Evolutionary conservation across 2,888 invertebrate genomes (phyloP).

Genomic region (Sisyra terminalis): DNA sequence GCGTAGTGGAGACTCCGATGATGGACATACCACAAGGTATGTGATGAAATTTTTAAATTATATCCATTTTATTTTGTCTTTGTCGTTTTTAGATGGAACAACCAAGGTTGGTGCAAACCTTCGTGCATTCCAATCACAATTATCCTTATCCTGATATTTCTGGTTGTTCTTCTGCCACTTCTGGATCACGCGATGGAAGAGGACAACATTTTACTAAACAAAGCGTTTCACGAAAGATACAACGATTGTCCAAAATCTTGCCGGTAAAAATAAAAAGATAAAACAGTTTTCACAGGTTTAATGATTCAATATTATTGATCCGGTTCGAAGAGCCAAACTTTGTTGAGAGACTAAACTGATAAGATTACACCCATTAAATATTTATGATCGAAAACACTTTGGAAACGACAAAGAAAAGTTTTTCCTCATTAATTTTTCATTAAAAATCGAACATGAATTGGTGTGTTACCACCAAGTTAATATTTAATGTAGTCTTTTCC

Average conservation of each 20-base stretch:
- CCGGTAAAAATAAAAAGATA: constrained; percentile 30
- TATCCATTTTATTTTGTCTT: not conserved
- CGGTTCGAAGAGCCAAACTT: no score
- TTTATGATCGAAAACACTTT: no score
- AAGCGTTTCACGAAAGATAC: constrained; percentile 20
- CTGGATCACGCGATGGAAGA: constrained; percentile 51
- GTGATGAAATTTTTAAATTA: constrained; percentile 12
- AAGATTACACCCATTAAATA: no score
- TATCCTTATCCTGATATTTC: constrained; percentile 59
- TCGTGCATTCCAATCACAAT: constrained; percentile 73
- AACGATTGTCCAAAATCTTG: constrained; percentile 43
- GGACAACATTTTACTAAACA: constrained; percentile 19
- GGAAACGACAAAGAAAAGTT: no score
- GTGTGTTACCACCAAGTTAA: no score
- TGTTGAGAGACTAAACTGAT: no score
- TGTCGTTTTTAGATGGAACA: constrained; percentile 30
- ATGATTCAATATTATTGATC: no score
- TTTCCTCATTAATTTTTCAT: no score
- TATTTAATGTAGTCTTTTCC: no score
- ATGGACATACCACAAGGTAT: constrained; percentile 40
- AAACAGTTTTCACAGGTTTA: no score
- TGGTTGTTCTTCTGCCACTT: constrained; percentile 60
- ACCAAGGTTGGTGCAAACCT: constrained; percentile 56
- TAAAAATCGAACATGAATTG: no score
- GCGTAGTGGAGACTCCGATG: constrained; percentile 49